Conservation (phyloP, 2,888 invertebrate species). For the Trichopria drosophilae region DNA sequence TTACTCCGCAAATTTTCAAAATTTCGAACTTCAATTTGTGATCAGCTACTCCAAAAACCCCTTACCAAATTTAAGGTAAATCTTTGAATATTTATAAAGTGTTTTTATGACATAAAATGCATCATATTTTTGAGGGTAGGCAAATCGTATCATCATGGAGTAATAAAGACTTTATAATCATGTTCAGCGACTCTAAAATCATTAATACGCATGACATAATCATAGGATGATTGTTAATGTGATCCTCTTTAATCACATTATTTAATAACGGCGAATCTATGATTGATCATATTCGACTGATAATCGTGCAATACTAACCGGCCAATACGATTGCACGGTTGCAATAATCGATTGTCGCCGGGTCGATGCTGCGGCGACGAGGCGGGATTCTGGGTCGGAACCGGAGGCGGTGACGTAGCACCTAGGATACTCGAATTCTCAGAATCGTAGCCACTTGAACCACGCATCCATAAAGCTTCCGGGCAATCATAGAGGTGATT, state of each 20-base stretch:
- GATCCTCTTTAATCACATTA: too few species aligned
- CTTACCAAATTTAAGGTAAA: background rate
- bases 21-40: too few species aligned
- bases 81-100: background rate
- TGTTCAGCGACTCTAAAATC: too few species aligned
- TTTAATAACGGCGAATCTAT: too few species aligned
- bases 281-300: too few species aligned
- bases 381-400: constrained; percentile 37
- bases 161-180: too few species aligned
- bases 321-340: constrained; percentile 44
- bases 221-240: too few species aligned
- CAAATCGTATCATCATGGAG: too few species aligned
- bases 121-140: too few species aligned
- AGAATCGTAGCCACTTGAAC: constrained; percentile 54
- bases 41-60: too few species aligned
- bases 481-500: constrained; percentile 52
- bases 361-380: constrained; percentile 45
- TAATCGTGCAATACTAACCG: constrained; percentile 42
- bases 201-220: too few species aligned
- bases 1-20: too few species aligned
- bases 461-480: constrained; percentile 51
- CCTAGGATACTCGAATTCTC: constrained; percentile 50
- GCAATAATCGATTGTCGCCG: constrained; percentile 28
- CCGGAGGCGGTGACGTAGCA: constrained; percentile 45
- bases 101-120: background rate